Evolutionary conservation across 2,888 invertebrate species (phyloP).

Genomic region (Rhogogaster chlorosoma): DNA sequence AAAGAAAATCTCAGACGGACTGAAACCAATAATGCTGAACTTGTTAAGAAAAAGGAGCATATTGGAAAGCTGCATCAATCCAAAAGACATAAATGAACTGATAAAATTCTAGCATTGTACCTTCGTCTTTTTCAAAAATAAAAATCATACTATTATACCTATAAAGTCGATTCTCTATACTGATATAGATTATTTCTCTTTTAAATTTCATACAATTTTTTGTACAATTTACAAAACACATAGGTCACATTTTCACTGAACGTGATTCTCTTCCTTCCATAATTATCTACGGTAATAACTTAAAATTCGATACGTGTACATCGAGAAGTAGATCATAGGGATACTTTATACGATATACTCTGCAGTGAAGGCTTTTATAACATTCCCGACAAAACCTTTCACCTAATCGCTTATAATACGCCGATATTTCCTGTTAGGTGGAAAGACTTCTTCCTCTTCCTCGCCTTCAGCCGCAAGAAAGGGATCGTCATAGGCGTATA

Average conservation of each 20-base stretch:
- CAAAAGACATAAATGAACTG: neutral
- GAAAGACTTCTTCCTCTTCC: constrained; percentile 78
- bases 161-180: neutral
- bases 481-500: constrained; percentile 82
- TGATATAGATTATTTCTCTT: neutral
- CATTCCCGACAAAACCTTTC: neutral
- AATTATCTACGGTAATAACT: neutral
- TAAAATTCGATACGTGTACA: neutral
- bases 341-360: neutral
- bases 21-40: neutral
- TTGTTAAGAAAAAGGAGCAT: neutral
- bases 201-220: neutral
- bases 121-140: neutral
- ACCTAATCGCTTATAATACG: constrained; percentile 78
- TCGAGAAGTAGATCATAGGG: neutral
- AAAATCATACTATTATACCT: neutral
- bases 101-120: neutral
- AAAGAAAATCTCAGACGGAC: neutral
- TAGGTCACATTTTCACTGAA: neutral
- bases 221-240: neutral
- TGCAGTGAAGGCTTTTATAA: neutral
- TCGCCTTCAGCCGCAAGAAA: constrained; percentile 77
- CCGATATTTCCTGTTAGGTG: constrained; percentile 79
- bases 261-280: neutral
- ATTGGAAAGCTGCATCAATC: neutral